These are phyloP conservation scores for Nymphalis io DNA, from an alignment of 1,140 invertebrate genomes.

Conservation along the genomic window DNA sequence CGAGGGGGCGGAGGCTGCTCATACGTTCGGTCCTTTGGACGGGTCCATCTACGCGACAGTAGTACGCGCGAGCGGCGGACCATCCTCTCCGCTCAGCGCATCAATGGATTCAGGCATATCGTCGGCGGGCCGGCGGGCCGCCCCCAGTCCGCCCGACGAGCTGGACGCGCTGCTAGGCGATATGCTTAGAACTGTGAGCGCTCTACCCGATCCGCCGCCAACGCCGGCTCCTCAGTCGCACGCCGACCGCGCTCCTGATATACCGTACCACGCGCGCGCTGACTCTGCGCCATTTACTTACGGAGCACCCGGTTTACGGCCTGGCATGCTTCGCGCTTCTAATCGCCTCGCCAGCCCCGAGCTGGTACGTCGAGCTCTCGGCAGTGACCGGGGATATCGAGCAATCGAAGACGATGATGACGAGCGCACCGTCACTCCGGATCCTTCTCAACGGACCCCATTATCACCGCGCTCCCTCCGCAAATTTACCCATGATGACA, in stretches of 20 bases:
- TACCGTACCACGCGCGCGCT: slow-evolving; percentile 91
- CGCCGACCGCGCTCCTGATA: slow-evolving; percentile 75
- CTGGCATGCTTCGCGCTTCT: slow-evolving; percentile 82
- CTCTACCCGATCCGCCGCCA: slow-evolving; percentile 86
- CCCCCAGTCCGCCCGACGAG: slow-evolving; percentile 75
- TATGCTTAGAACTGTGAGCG: slow-evolving; percentile 91
- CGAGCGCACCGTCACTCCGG: slow-evolving; percentile 62
- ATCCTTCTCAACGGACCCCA: slow-evolving; percentile 57
- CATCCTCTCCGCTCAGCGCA: slow-evolving; percentile 87
- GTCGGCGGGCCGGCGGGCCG: slow-evolving; percentile 83
- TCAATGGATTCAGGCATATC: slow-evolving; percentile 93
- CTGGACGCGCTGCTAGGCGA: slow-evolving; percentile 85
- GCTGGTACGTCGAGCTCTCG: slow-evolving; percentile 86
- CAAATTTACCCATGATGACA: slow-evolving; percentile 70
- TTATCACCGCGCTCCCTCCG: slow-evolving; percentile 63
- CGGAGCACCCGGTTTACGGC: slow-evolving; percentile 82
- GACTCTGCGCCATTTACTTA: slow-evolving; percentile 92
- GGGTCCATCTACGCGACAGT: slow-evolving; percentile 94
- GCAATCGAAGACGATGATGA: slow-evolving; percentile 81
- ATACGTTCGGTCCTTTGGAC: slow-evolving; percentile 92
- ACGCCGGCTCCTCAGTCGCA: slow-evolving; percentile 71
- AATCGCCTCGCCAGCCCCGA: slow-evolving; percentile 87
- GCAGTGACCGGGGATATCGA: slow-evolving; percentile 52
- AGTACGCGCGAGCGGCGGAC: slow-evolving; percentile 80
- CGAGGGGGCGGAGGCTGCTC: slow-evolving; percentile 80